Evolutionary conservation across 2,888 invertebrate genomes (phyloP).

Genomic region (Cryptocephalus primarius): DNA sequence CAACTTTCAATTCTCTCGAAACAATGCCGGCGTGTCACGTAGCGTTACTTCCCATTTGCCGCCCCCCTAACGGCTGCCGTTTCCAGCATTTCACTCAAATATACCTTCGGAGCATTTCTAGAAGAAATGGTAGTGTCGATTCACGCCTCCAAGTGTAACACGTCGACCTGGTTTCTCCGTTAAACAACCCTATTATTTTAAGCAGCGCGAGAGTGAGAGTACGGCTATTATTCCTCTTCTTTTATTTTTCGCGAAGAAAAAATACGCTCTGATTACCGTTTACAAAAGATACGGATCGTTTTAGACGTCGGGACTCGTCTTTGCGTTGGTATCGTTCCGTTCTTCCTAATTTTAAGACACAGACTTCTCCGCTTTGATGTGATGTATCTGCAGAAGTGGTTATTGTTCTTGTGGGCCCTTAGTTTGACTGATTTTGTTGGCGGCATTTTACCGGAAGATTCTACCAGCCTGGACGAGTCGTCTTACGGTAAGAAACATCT

Average conservation of each 20-base stretch:
- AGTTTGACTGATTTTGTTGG: conserved; percentile 25
- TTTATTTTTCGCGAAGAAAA: conserved; percentile 4
- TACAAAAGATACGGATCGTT: conserved; percentile 17
- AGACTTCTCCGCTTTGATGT: conserved; percentile 2
- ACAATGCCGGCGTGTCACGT: too few species aligned
- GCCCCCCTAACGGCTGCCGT: background rate
- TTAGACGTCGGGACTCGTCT: background rate
- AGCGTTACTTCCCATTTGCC: too few species aligned
- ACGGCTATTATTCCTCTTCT: conserved; percentile 1
- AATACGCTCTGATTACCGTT: conserved; percentile 26
- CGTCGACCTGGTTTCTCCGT: background rate
- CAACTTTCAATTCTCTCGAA: background rate
- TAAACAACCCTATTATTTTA: conserved; percentile 12
- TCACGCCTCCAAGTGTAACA: background rate
- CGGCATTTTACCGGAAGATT: conserved; percentile 30
- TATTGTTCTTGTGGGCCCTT: conserved; percentile 32
- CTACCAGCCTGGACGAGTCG: conserved; percentile 18
- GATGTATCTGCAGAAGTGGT: conserved; percentile 31
- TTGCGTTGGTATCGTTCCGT: background rate
- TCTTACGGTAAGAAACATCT: too few species aligned
- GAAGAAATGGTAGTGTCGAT: background rate
- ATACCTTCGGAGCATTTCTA: background rate
- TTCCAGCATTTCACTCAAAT: background rate
- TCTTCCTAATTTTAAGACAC: background rate
- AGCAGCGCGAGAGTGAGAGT: conserved; percentile 11